Evolutionary conservation across 2,797 vertebrate genomes (phyloP), one percentile per base, ranked within the genome.

Genomic region (Champsocephalus esox): DNA sequence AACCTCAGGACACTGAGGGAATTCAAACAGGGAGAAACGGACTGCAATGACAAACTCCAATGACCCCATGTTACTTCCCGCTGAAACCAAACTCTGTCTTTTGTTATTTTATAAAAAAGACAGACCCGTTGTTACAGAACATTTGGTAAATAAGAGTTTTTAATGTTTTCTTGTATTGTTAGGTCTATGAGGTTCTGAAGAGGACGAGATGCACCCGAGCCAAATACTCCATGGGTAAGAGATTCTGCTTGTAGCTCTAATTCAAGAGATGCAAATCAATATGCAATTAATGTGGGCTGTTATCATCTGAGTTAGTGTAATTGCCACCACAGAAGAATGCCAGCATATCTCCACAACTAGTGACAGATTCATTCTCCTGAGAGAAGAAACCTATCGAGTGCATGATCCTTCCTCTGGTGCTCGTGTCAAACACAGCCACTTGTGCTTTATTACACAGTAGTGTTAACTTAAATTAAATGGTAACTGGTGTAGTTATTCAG

Each of bases 131-230:
- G 34, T 38, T 38, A 38, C 34, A 28, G 28, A 5, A 28, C 28
- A 28, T n/a, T 61, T 5, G 7, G 54, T 63, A 14, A 16, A 21
- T 1, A 41, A 43, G 14, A 34, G 11, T 3, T 51, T 57, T 14
- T 11, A 24, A 21, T 75, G 51, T 48, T n/a, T 77, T 54, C 43
- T 66, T 91, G 1, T 86, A 49, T 87, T 50, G 2, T 17, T 73
- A 99, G 98, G 98, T 99, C 66, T 98, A 96, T 55, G 97, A 98
- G 89, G 96, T 99, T 34, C 68, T 99, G 89, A 99, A 99, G 82
- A 96, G 98, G 84, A 97, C 96, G 0, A 96, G 95, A 0, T 98
- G 96, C 90, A 96, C 93, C 19, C 95, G 91, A 73, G 94, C 95
- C 73, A 97, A 97, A 84, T 96, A 97, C 78, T 93, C 94, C 90